These are phyloP conservation scores for Bugula neritina DNA, from an alignment of 2,888 invertebrate species.

Conservation along the genomic window DNA sequence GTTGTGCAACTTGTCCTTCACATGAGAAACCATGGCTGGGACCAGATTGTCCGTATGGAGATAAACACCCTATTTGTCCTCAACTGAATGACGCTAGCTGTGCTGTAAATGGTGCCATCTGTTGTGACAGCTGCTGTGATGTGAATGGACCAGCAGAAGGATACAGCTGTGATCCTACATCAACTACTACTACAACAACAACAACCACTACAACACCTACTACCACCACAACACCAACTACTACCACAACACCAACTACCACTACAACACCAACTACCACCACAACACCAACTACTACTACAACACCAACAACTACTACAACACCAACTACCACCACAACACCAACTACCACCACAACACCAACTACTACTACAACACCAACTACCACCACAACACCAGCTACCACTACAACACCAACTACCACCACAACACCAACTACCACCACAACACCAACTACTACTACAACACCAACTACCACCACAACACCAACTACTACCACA, in stretches of 20 bases:
- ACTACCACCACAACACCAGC: slow-evolving; percentile 5
- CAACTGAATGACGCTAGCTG: neutral
- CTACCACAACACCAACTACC: neutral
- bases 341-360: neutral
- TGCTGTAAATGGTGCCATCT: neutral
- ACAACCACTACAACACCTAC: no score
- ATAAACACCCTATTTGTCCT: neutral
- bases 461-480: neutral
- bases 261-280: neutral
- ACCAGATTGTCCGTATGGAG: neutral
- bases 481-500: slow-evolving; percentile 2
- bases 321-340: neutral
- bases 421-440: neutral
- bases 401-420: slow-evolving; percentile 2
- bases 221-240: neutral
- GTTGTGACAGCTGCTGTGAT: neutral
- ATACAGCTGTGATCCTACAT: neutral
- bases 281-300: neutral
- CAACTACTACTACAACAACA: neutral
- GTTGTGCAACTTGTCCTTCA: neutral
- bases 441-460: neutral
- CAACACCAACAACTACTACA: neutral
- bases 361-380: slow-evolving; percentile 2
- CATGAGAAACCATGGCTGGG: neutral
- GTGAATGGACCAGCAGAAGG: neutral